Conservation (phyloP, 2,113 vertebrate genomes). For the Edolisoma coerulescens region DNA sequence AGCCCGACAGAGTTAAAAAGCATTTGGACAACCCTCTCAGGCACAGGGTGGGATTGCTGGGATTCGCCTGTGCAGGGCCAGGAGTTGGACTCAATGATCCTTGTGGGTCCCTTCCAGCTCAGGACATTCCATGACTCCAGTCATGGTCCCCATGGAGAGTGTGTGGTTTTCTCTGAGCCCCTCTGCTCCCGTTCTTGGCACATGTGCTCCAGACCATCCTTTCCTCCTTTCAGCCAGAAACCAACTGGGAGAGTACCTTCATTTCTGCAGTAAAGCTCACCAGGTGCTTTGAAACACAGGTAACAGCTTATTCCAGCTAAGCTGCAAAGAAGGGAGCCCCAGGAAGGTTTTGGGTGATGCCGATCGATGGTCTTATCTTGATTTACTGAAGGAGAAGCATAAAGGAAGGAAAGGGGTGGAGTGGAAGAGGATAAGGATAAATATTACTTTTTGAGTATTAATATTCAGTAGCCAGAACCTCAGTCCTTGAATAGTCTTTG, state of each 20-base stretch:
- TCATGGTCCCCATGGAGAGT: rapidly evolving
- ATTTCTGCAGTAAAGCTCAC: neutral
- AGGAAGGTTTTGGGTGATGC: neutral
- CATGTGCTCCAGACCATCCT: rapidly evolving
- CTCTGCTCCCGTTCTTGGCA: rapidly evolving
- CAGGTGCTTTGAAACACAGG: neutral
- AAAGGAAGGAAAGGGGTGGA: neutral
- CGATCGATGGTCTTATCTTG: neutral
- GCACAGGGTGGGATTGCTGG: neutral
- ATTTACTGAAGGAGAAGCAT: neutral
- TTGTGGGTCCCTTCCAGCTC: neutral
- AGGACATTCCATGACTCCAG: neutral
- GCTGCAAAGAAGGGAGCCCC: neutral
- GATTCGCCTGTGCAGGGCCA: neutral
- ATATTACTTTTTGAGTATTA: neutral
- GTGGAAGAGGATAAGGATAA: neutral
- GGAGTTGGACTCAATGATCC: neutral
- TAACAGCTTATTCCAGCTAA: neutral
- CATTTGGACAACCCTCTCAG: rapidly evolving
- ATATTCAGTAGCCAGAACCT: neutral
- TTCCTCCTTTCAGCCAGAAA: neutral
- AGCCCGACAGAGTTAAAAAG: neutral
- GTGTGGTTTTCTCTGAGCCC: neutral
- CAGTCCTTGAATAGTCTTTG: neutral
- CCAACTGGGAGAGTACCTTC: neutral